Base-by-base conservation (phyloP, 2,113 vertebrate species). In the Dendropsophus ebraccatus region DNA sequence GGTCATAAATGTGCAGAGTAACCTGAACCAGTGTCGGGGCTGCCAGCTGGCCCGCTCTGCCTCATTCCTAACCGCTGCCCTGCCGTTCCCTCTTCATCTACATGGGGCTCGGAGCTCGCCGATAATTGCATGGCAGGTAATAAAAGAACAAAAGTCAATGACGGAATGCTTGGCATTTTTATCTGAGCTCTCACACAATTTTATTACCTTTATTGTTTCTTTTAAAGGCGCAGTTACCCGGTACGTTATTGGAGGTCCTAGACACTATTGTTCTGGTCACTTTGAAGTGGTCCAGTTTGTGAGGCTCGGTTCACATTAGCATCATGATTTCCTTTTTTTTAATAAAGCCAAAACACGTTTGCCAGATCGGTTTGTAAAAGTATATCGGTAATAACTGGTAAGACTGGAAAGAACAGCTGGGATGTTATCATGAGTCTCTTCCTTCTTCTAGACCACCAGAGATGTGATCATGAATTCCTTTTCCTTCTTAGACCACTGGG, bases 121-220 rank as follows among this genome's bases (percentile, higher is more conserved):
- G 37, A 90, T 94, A 95, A 95, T 95, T 95, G 92, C 93, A 94
- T 89, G 91, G 92, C 93, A 91, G 92, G 93, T 94, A 95, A 95
- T 95, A 93, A 94, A 90, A 94, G 92, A 92, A 91, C 89, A 92
- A 89, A 58, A 74, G 54, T 65, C 37, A 84, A 76, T 86, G 83
- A 88, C 88, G 85, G 84, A 89, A 91, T 89, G 86, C 88, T 87
- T 87, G 84, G 10, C 7, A 74, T 88, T 81, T 73, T 82, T 41
- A 81, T 81, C 56, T 17, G 35, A 25, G 56, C 60, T 81, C 78
- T 81, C 56, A 37, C n/a, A 47, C 16, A 41, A 23, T 81, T 65
- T 65, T 62, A 62, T 65, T 62, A 60, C 41, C 37, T 81, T 41
- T 21, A 28, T 62, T 47, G 37, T 47, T 60, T 58, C 7, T 23